These are phyloP conservation scores for Andricus curvator DNA, from an alignment of 2,888 invertebrate genomes.

Conservation along the genomic window DNA sequence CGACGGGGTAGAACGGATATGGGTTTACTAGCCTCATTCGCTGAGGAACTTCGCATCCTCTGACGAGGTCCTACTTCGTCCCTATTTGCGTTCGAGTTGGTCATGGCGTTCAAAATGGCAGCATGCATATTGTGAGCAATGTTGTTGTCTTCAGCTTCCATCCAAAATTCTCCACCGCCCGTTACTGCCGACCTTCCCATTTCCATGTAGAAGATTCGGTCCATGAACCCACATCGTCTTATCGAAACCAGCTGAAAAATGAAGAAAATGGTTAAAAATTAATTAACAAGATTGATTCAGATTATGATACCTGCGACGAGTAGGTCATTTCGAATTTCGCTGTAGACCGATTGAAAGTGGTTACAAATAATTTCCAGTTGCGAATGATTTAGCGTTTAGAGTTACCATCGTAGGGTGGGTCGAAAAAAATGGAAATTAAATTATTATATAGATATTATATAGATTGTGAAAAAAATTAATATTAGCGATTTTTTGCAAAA, in stretches of 20 bases:
- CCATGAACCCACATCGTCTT: conserved; percentile 91
- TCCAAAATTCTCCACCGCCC: conserved; percentile 97
- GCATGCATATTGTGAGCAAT: conserved; percentile 95
- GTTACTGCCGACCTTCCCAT: conserved; percentile 92
- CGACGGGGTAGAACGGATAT: conserved; percentile 81
- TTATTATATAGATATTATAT: too few relatives aligned
- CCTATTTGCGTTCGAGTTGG: conserved; percentile 80
- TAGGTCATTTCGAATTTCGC: background rate
- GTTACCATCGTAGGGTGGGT: too few relatives aligned
- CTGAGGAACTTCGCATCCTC: conserved; percentile 85
- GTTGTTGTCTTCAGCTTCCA: conserved; percentile 93
- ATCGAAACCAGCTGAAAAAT: conserved; percentile 79
- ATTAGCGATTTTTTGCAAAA: too few relatives aligned
- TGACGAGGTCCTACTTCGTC: conserved; percentile 84
- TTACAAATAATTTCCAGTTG: background rate
- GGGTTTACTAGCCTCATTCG: conserved; percentile 86
- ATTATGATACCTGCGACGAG: background rate
- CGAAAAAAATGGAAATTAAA: too few relatives aligned
- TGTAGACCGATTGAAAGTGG: background rate
- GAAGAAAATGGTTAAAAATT: background rate
- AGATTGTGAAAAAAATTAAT: too few relatives aligned
- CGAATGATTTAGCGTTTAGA: background rate
- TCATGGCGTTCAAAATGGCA: conserved; percentile 88
- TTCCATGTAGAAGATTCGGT: conserved; percentile 95
- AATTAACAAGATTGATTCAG: background rate